Conservation (phyloP, 2,113 vertebrate genomes). For the Glaucomys volans region DNA sequence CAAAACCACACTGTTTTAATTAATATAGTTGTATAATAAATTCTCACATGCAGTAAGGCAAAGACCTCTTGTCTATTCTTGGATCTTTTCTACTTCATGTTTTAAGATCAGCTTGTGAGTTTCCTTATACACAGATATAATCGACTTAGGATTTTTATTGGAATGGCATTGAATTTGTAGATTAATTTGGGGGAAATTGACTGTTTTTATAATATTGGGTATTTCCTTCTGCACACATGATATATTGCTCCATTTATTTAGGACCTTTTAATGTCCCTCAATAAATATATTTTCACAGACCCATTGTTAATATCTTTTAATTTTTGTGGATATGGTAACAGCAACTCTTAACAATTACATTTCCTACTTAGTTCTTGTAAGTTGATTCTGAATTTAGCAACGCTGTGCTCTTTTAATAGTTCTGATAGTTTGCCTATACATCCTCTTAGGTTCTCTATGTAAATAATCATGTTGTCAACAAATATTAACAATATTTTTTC, state of each 20-base stretch:
- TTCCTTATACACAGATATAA: neutral
- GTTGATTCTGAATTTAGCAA: neutral
- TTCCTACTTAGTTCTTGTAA: constrained; percentile 7
- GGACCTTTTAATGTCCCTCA: neutral
- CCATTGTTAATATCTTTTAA: neutral
- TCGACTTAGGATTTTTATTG: neutral
- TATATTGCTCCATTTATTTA: constrained; percentile 8
- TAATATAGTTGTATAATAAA: neutral
- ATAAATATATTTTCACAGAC: constrained; percentile 20
- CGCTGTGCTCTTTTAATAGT: neutral
- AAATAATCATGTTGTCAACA: neutral
- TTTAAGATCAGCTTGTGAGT: constrained; percentile 14
- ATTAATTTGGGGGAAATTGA: neutral
- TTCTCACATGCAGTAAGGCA: neutral
- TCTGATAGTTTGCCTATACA: neutral
- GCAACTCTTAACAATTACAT: neutral
- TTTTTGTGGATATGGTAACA: neutral
- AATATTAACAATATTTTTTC: constrained; percentile 19
- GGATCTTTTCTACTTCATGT: constrained; percentile 1
- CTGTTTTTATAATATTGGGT: neutral
- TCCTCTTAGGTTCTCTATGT: neutral
- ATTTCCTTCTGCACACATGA: neutral
- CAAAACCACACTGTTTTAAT: neutral
- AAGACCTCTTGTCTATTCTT: neutral
- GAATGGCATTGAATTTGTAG: neutral